Percentiles rank a stretch among this genome's conserved stretches.
phyloP scores from a whole-genome alignment of 2,888 invertebrate genomes.

The Dromius quadrimaculatus region DNA sequence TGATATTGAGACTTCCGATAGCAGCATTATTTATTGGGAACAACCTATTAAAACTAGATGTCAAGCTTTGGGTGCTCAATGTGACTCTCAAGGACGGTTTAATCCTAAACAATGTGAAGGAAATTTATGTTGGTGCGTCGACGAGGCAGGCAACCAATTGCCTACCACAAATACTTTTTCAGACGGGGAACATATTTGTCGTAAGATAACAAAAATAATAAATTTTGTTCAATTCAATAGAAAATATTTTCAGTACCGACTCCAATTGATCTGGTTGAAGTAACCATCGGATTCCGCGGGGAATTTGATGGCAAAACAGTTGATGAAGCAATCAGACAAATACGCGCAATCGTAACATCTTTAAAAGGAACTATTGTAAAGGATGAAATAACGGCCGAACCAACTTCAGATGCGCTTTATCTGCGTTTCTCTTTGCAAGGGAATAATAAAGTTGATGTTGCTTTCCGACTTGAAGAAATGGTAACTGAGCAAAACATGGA shows the following conservation, averaged over 20 bases:
- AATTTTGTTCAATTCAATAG: slow-evolving; percentile 46
- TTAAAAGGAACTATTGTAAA: slow-evolving; percentile 66
- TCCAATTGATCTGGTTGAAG: slow-evolving; percentile 80
- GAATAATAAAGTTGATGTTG: slow-evolving; percentile 80
- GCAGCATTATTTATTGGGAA: slow-evolving; percentile 57
- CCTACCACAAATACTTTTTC: slow-evolving; percentile 73
- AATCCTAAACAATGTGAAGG: slow-evolving; percentile 80
- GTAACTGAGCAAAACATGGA: slow-evolving; percentile 71
- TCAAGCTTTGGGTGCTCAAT: slow-evolving; percentile 69
- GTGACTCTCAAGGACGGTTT: slow-evolving; percentile 78
- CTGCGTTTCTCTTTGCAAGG: slow-evolving; percentile 78
- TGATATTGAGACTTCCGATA: slow-evolving; percentile 65
- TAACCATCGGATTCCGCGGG: slow-evolving; percentile 79
- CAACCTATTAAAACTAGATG: slow-evolving; percentile 64
- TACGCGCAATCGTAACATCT: slow-evolving; percentile 66
- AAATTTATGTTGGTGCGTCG: slow-evolving; percentile 87
- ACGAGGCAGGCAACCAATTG: slow-evolving; percentile 83
- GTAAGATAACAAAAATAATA: slow-evolving; percentile 63
- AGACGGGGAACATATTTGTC: slow-evolving; percentile 71
- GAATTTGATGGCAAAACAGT: slow-evolving; percentile 69
- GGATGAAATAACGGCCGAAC: slow-evolving; percentile 69
- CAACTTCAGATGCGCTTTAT: slow-evolving; percentile 68
- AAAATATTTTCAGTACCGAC: slow-evolving; percentile 70
- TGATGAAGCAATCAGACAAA: slow-evolving; percentile 66
- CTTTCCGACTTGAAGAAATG: slow-evolving; percentile 83